Evolutionary conservation across 2,797 vertebrate species (phyloP).

Genomic region (Acrossocheilus fasciatus): DNA sequence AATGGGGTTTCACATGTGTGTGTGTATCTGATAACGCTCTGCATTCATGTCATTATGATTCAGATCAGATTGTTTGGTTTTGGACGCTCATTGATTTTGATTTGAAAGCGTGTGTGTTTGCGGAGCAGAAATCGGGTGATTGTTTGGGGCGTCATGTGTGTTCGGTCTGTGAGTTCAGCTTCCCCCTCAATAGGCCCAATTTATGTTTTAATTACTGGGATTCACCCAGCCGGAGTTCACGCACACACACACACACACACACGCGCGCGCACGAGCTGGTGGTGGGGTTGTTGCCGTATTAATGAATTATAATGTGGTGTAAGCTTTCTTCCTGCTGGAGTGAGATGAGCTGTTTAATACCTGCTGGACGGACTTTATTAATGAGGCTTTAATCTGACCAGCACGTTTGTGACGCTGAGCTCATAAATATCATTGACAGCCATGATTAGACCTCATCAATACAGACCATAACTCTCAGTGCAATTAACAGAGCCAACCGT

Average conservation of each 20-base stretch:
- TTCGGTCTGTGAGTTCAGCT: constrained; percentile 3
- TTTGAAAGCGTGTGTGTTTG: constrained; percentile 24
- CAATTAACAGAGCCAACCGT: constrained; percentile 45
- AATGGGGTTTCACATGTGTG: neutral
- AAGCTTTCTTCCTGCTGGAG: constrained; percentile 28
- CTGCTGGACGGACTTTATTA: constrained; percentile 12
- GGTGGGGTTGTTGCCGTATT: neutral
- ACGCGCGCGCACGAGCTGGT: neutral
- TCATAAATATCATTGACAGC: constrained; percentile 54
- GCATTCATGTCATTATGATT: constrained; percentile 25
- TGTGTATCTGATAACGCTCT: neutral
- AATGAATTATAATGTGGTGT: constrained; percentile 33
- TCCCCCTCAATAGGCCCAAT: constrained; percentile 34
- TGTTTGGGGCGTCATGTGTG: constrained; percentile 16
- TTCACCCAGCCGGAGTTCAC: constrained; percentile 9
- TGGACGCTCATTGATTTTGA: constrained; percentile 34
- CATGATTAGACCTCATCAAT: constrained; percentile 57
- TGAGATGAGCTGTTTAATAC: constrained; percentile 35
- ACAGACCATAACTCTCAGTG: constrained; percentile 52
- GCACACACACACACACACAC: neutral
- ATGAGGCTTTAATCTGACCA: constrained; percentile 42
- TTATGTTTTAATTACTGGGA: constrained; percentile 45
- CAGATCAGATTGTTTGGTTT: constrained; percentile 16
- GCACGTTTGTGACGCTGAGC: constrained; percentile 39
- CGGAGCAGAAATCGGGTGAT: constrained; percentile 35